A percentile compares a stretch with the other conserved stretches of the same genome.
Evolutionary conservation across 1,140 invertebrate genomes (phyloP).

Genomic region (Limonius californicus): DNA sequence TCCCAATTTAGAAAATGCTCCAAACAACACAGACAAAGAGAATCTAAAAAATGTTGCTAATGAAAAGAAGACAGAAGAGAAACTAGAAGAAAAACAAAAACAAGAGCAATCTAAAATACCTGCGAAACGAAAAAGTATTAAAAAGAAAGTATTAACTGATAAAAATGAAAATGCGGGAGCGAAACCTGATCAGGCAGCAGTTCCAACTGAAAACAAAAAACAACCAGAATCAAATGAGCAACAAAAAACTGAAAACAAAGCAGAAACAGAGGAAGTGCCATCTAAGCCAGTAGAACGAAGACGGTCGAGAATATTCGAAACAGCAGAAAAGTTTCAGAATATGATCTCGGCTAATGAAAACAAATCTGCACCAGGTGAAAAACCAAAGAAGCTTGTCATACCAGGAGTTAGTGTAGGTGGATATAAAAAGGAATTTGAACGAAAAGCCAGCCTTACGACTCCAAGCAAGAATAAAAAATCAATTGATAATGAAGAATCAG

Average conservation of each 20-base stretch:
- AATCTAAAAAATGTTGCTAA: conserved; percentile 36
- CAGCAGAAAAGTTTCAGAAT: conserved; percentile 68
- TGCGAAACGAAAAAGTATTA: conserved; percentile 37
- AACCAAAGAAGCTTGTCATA: conserved; percentile 76
- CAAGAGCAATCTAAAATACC: conserved; percentile 32
- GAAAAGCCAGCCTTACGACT: conserved; percentile 63
- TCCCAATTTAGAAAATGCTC: conserved; percentile 41
- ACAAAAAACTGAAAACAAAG: conserved; percentile 18
- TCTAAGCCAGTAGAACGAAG: conserved; percentile 52
- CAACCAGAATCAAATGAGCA: conserved; percentile 21
- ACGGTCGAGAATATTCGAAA: conserved; percentile 66
- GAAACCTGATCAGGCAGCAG: conserved; percentile 31
- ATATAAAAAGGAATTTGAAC: conserved; percentile 78
- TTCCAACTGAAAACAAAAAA: conserved; percentile 13
- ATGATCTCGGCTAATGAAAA: conserved; percentile 46
- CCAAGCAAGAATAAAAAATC: conserved; percentile 23
- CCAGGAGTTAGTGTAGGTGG: conserved; percentile 77
- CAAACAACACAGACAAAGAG: conserved; percentile 46
- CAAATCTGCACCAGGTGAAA: conserved; percentile 49
- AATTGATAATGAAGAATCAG: conserved; percentile 26
- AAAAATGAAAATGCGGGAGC: conserved; percentile 41
- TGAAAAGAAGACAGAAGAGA: conserved; percentile 26
- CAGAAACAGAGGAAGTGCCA: conserved; percentile 32
- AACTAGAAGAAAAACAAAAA: conserved; percentile 25
- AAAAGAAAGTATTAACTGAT: conserved; percentile 43